Conservation (phyloP, 2,797 vertebrate species). For the Lophotriccus pileatus region DNA sequence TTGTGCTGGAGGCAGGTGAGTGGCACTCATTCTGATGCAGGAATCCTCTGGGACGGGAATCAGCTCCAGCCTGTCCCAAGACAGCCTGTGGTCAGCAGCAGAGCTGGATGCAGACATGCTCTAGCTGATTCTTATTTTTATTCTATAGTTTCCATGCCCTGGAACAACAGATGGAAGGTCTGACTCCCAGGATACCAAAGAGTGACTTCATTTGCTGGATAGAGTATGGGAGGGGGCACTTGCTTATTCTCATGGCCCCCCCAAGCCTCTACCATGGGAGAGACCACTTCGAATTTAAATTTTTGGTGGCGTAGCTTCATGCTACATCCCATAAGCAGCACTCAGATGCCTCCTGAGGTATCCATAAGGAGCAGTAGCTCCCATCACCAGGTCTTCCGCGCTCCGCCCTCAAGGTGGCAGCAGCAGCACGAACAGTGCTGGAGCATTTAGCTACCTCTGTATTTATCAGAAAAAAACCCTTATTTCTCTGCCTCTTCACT, state of each 20-base stretch:
- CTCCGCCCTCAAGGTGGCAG: neutral
- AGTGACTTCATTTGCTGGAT: neutral
- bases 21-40: neutral
- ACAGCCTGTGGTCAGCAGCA: neutral
- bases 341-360: neutral
- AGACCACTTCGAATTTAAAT: neutral
- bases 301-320: too few relatives aligned
- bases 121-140: fast-evolving
- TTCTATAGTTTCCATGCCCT: neutral
- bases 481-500: neutral
- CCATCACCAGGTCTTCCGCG: neutral
- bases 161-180: neutral
- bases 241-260: neutral
- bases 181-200: neutral
- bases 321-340: neutral
- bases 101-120: neutral
- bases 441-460: neutral
- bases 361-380: neutral
- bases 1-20: fast-evolving
- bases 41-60: neutral
- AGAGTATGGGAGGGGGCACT: too few relatives aligned
- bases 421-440: neutral
- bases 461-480: neutral
- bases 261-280: too few relatives aligned
- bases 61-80: neutral